Conservation (phyloP, 2,113 vertebrate species). For the Agelaius tricolor region DNA sequence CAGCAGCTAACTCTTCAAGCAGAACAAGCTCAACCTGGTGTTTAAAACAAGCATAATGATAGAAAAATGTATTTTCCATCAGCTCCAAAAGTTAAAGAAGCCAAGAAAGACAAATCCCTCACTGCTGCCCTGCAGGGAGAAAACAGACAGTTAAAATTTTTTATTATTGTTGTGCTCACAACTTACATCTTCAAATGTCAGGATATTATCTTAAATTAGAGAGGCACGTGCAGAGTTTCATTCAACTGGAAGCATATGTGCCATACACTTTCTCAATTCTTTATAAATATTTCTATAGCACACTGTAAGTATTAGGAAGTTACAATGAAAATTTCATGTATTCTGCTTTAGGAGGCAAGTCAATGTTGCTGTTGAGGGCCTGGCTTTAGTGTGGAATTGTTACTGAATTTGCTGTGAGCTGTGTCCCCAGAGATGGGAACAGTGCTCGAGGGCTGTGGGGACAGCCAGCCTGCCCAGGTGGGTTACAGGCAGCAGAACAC, state of each 20-base stretch:
- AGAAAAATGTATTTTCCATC: neutral
- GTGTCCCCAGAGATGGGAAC: neutral
- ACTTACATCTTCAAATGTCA: neutral
- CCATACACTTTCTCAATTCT: neutral
- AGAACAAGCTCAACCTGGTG: neutral
- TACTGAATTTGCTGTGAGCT: neutral
- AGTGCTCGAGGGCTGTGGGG: rapidly evolving
- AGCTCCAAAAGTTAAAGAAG: neutral
- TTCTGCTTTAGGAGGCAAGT: neutral
- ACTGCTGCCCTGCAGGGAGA: neutral
- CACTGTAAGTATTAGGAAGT: neutral
- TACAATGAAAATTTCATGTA: neutral
- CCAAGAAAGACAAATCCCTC: neutral
- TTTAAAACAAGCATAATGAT: neutral
- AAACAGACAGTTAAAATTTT: neutral
- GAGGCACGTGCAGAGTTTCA: neutral
- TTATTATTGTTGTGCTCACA: neutral
- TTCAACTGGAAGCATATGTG: neutral
- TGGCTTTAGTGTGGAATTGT: neutral
- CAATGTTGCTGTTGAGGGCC: neutral
- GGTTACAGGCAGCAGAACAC: neutral
- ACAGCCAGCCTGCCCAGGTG: neutral
- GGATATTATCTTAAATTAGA: neutral
- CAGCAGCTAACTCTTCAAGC: neutral
- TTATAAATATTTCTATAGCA: neutral